Conservation (phyloP, 2,797 vertebrate species). For the Pseudotriccus pelzelni region DNA sequence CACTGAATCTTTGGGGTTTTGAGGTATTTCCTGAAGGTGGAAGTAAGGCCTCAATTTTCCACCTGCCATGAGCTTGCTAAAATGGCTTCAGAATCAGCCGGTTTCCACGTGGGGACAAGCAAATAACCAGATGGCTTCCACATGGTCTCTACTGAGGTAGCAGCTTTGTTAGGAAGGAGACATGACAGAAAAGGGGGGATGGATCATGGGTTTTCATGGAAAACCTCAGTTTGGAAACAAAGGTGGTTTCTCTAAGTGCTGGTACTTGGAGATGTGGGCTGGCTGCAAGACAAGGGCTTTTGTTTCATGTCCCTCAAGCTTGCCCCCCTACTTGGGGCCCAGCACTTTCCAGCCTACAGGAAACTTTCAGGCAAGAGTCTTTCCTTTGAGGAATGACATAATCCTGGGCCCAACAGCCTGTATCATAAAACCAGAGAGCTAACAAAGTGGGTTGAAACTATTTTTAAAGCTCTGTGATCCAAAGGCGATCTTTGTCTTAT, state of each 20-base stretch:
- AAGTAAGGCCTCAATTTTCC: background rate
- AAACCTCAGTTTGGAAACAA: background rate
- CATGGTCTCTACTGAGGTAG: background rate
- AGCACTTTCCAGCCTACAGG: background rate
- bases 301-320: rapidly evolving
- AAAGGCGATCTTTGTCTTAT: background rate
- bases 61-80: background rate
- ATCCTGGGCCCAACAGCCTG: background rate
- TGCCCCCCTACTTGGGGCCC: background rate
- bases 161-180: background rate
- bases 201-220: background rate
- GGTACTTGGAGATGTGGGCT: rapidly evolving
- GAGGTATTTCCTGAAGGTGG: background rate
- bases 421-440: background rate
- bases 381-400: background rate
- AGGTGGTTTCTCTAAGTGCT: background rate
- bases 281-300: background rate
- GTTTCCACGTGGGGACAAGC: rapidly evolving
- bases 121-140: background rate
- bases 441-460: constrained; percentile 39
- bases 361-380: background rate
- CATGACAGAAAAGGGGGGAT: background rate
- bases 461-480: constrained; percentile 39
- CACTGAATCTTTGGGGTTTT: background rate
- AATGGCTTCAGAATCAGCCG: background rate